phyloP scores from a whole-genome alignment of 2,888 invertebrate genomes.

The Standfussiana lucernea region DNA sequence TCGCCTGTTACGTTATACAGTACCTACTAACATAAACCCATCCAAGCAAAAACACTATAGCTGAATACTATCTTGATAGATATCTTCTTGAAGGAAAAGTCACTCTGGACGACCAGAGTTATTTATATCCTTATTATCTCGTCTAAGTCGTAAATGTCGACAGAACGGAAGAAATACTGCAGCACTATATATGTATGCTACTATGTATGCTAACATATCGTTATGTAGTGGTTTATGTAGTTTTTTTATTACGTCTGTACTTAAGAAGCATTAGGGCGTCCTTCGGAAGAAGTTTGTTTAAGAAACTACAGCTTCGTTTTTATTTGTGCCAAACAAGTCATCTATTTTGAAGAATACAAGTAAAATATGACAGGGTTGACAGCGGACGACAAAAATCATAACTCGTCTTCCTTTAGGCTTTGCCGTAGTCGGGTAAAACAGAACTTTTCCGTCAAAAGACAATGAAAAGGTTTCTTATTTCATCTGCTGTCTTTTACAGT shows the following conservation, averaged over 20 bases:
- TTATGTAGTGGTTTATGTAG: not conserved
- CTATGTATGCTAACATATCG: slow-evolving; percentile 1
- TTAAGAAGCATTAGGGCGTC: not conserved
- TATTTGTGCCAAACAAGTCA: not conserved
- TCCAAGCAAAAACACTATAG: not conserved
- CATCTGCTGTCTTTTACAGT: not conserved
- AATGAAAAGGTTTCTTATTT: not conserved
- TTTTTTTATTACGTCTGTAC: slow-evolving; percentile 2
- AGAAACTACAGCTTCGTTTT: not conserved
- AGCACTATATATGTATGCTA: not conserved
- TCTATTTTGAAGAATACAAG: not conserved
- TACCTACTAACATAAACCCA: not conserved
- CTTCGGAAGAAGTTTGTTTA: not conserved
- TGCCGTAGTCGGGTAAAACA: not conserved
- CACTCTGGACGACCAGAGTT: slow-evolving; percentile 2
- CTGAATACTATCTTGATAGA: not conserved
- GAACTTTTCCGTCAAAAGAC: not conserved
- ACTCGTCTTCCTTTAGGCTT: not conserved
- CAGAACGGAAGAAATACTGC: not conserved
- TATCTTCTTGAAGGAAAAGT: slow-evolving; percentile 1
- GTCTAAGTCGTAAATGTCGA: slow-evolving; percentile 31
- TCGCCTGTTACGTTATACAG: too few species aligned
- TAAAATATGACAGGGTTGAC: not conserved
- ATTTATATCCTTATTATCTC: slow-evolving; percentile 29
- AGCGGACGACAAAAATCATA: not conserved